A percentile compares a stretch with the other conserved stretches of the same genome.
Conservation (phyloP, 2,888 invertebrate genomes). For the Frankliniella fusca region DNA sequence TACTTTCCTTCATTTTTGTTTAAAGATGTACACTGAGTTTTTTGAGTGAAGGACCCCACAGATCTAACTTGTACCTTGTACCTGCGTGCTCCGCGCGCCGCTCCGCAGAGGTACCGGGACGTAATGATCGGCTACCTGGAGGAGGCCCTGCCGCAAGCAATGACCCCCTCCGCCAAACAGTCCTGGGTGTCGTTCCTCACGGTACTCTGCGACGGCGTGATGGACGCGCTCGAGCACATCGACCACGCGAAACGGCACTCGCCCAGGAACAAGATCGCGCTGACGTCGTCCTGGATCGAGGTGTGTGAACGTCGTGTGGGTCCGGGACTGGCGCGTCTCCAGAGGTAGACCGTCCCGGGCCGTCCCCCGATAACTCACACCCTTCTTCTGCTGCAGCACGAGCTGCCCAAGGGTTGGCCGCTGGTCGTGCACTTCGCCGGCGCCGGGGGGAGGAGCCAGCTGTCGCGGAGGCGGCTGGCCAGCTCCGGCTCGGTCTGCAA, state of each 20-base stretch:
- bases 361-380: too few relatives aligned
- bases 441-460: background rate
- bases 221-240: background rate
- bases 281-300: constrained; percentile 18
- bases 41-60: too few relatives aligned
- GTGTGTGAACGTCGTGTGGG: background rate
- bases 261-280: background rate
- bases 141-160: constrained; percentile 11
- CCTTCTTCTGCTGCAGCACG: background rate
- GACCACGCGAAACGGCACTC: background rate
- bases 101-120: constrained; percentile 1
- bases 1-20: too few relatives aligned
- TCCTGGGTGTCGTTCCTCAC: background rate
- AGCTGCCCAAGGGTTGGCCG: background rate
- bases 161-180: background rate
- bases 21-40: too few relatives aligned
- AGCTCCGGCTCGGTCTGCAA: background rate
- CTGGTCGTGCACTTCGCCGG: constrained; percentile 5
- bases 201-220: constrained; percentile 5
- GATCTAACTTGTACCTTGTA: too few relatives aligned
- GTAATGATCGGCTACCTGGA: background rate
- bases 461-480: background rate
- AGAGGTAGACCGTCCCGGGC: background rate
- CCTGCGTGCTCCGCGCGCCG: too few relatives aligned
- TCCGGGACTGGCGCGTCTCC: background rate